Base-by-base conservation (phyloP, 53 echinoderm and acorn worm genomes). In the Glandiceps talaboti region DNA sequence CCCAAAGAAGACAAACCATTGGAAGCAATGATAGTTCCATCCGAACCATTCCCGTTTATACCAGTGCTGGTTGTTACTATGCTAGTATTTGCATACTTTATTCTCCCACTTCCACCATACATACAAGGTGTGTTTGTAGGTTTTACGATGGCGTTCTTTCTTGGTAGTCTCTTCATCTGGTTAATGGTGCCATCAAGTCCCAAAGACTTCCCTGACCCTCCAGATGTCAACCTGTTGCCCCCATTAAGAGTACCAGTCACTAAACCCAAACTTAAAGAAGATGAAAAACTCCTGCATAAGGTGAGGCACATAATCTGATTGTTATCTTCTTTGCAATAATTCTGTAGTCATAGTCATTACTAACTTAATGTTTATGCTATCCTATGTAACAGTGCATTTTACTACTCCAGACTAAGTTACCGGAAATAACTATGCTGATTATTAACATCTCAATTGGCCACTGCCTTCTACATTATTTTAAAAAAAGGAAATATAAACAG, bases 91-190 rank as follows among this genome's bases (percentile, higher is more conserved):
- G 80, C 83, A 27, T 90, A 86, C 86, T 85, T 90, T 29, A 80
- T 88, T 28, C 90, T 90, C 73, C 92, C 95, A 0, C 74, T 94
- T 14, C 92, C 92, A 14, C 32, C 85, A 0, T 95, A 88, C 77
- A 32, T 95, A 31, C 82, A 79, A 26, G 95, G 92, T 25, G 76
- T 95, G 80, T 80, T 90, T 28, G 75, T 92, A 0, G 95, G 95
- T 27, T 82, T 95, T 79, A 30, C 85, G 27, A 76, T 85, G 30
- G 84, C 90, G 64, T 95, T 95, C 77, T 95, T 86, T 83, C 76
- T 81, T 27, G 83, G 87, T 30, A 83, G 92, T 28, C 82, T 88
- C 29, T 28, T 88, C 31, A 90, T 95, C 74, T 95, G 95, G 94
- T 27, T 88, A 28, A 86, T 89, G 28, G 76, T 88, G 31, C 92